Evolutionary conservation across 2,113 vertebrate genomes (phyloP).

Genomic region (Chascanopsetta lugubris): DNA sequence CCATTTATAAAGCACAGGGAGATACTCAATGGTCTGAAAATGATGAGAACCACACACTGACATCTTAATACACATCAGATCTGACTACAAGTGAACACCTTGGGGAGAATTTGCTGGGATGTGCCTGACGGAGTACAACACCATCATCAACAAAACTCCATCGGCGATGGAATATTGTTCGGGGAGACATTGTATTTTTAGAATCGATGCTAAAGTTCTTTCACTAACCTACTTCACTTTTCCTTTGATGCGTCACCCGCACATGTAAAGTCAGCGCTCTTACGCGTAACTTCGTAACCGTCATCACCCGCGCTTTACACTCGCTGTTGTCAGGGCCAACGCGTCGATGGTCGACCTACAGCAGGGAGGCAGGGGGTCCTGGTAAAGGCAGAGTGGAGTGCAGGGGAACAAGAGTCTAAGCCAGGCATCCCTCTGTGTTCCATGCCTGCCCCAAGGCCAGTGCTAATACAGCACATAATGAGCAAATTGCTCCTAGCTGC

Average conservation of each 20-base stretch:
- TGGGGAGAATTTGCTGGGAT: not conserved
- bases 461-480: constrained; percentile 79
- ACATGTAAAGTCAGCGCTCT: not conserved
- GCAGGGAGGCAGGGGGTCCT: constrained; percentile 60
- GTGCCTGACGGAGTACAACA: no score
- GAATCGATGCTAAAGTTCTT: not conserved
- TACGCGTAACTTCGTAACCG: not conserved
- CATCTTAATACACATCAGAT: no score
- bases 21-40: no score
- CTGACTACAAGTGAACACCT: no score
- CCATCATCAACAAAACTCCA: not conserved
- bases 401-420: constrained; percentile 67
- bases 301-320: constrained; percentile 15
- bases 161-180: not conserved
- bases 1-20: no score
- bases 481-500: constrained; percentile 79
- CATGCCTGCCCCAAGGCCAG: constrained; percentile 74
- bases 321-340: constrained; percentile 23
- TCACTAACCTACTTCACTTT: not conserved
- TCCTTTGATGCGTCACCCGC: not conserved
- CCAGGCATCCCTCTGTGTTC: constrained; percentile 70
- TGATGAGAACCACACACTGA: no score
- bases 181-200: not conserved
- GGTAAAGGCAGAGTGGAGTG: constrained; percentile 58
- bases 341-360: constrained; percentile 29